phyloP scores from a whole-genome alignment of 2,888 invertebrate genomes.

The Cephus rjabovi region DNA sequence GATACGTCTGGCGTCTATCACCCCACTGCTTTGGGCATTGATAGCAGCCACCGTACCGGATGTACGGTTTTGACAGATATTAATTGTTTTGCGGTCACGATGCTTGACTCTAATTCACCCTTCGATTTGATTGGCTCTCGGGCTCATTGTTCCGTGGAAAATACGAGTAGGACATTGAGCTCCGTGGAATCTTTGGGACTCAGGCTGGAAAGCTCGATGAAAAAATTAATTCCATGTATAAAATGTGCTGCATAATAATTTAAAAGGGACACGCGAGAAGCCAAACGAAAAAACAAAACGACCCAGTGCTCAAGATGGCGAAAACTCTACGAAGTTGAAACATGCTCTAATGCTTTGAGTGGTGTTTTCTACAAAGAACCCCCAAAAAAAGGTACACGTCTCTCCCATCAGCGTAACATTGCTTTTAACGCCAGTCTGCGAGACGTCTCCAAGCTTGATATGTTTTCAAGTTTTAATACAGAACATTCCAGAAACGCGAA shows the following conservation, averaged over 20 bases:
- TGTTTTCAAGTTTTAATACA: neutral
- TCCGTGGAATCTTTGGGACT: neutral
- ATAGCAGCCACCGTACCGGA: neutral
- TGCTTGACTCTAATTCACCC: neutral
- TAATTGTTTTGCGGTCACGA: neutral
- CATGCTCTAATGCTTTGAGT: neutral
- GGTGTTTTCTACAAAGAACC: neutral
- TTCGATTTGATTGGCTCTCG: neutral
- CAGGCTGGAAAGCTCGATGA: neutral
- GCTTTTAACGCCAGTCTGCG: neutral
- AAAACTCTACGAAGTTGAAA: neutral
- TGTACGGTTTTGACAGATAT: neutral
- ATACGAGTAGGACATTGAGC: neutral
- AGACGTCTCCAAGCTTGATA: neutral
- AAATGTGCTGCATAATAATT: neutral
- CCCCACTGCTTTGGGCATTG: neutral
- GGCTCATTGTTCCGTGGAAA: neutral
- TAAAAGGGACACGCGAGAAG: neutral
- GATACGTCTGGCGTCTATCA: conserved; percentile 1
- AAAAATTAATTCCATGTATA: neutral
- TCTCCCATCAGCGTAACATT: neutral
- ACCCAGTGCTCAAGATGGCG: neutral
- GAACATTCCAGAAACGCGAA: neutral
- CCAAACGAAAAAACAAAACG: neutral
- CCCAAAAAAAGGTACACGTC: neutral